A percentile compares a stretch with the other conserved stretches of the same genome.
Conservation (phyloP, 1,140 invertebrate species). For the Hypsibius dujardini region DNA sequence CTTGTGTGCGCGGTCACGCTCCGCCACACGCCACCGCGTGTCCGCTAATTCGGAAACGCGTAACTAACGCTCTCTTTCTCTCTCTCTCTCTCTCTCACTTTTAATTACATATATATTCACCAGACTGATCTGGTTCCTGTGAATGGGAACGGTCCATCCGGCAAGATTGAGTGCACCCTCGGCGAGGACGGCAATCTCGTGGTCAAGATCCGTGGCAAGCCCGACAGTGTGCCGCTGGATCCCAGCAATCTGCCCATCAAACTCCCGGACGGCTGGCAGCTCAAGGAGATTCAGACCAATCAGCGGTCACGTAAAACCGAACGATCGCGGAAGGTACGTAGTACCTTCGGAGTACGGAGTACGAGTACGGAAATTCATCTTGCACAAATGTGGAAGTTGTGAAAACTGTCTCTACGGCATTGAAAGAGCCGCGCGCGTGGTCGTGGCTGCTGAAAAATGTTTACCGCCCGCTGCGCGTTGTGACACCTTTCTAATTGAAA, state of each 20-base stretch:
- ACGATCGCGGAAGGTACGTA: conserved; percentile 2
- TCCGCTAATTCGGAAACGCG: too few relatives aligned
- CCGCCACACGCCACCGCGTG: too few relatives aligned
- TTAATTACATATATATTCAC: background rate
- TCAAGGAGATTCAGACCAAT: conserved; percentile 11
- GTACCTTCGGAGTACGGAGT: background rate
- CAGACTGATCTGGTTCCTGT: conserved; percentile 10
- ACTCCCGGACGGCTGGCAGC: conserved; percentile 7
- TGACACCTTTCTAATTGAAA: too few relatives aligned
- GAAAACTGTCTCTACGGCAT: too few relatives aligned
- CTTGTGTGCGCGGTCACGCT: too few relatives aligned
- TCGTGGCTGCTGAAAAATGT: too few relatives aligned
- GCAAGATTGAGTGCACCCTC: conserved; percentile 14
- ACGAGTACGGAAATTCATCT: too few relatives aligned
- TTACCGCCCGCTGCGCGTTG: too few relatives aligned
- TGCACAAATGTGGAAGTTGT: too few relatives aligned
- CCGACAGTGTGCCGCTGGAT: conserved; percentile 9
- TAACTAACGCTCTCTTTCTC: too few relatives aligned
- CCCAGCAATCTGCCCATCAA: background rate
- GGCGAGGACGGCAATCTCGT: conserved; percentile 10
- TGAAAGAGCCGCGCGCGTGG: too few relatives aligned
- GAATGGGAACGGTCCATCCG: conserved; percentile 1
- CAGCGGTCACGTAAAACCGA: conserved; percentile 11
- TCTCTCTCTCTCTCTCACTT: too few relatives aligned
- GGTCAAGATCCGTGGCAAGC: conserved; percentile 16